These are phyloP conservation scores for Sternarchorhynchus goeldii DNA, from an alignment of 2,797 vertebrate genomes.

Conservation along the genomic window DNA sequence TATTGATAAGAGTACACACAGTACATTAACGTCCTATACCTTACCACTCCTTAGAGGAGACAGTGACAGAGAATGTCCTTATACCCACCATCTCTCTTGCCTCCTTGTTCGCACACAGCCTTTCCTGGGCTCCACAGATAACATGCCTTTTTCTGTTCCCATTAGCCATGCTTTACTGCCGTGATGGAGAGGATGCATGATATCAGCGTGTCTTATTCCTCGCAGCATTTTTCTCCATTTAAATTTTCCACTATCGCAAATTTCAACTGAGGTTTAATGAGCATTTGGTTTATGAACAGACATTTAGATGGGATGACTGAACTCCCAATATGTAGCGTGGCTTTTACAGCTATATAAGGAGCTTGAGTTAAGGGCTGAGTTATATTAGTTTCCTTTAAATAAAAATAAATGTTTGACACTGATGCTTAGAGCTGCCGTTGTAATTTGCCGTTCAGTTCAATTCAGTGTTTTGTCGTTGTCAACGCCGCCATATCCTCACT, in stretches of 20 bases:
- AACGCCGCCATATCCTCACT: too few species aligned
- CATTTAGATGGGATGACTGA: background rate
- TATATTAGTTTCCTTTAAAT: background rate
- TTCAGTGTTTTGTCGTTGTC: background rate
- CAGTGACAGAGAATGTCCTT: slow-evolving; percentile 55
- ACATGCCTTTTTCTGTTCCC: background rate
- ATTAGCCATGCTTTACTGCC: background rate
- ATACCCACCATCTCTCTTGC: slow-evolving; percentile 46
- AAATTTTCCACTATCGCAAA: background rate
- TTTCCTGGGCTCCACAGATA: background rate
- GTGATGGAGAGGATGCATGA: background rate
- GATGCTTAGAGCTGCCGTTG: background rate
- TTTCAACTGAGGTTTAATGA: background rate
- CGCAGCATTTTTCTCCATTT: background rate
- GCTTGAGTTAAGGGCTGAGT: background rate
- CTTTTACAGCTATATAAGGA: background rate
- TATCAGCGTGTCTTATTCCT: background rate
- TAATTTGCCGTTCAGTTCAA: background rate
- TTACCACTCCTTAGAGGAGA: slow-evolving; percentile 64
- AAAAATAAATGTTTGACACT: background rate
- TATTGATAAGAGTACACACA: slow-evolving; percentile 71
- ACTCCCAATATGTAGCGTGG: background rate
- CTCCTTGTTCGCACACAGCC: slow-evolving; percentile 47
- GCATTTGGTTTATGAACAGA: background rate
- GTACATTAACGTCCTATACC: slow-evolving; percentile 66